Evolutionary conservation across 2,113 vertebrate genomes (phyloP).

Genomic region (Oreochromis niloticus): DNA sequence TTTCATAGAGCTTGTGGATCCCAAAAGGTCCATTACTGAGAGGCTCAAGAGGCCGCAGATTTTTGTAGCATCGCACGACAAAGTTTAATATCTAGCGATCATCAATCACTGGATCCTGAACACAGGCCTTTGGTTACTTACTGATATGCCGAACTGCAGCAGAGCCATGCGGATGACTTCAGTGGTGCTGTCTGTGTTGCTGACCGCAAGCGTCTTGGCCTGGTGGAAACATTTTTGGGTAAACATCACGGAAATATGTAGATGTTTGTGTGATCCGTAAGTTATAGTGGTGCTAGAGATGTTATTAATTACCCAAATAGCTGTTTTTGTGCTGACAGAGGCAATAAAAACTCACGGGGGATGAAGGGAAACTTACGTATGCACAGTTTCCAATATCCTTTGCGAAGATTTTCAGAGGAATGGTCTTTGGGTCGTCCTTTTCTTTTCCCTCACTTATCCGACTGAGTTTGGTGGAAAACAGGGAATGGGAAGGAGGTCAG

Average conservation of each 20-base stretch:
- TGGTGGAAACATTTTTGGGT: conserved; percentile 37
- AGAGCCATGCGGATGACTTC: conserved; percentile 87
- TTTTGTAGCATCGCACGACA: not conserved
- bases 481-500: not conserved
- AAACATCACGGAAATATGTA: not conserved
- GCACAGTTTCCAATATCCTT: conserved; percentile 88
- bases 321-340: not conserved
- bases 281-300: not conserved
- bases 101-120: not conserved
- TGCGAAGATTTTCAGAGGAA: conserved; percentile 90
- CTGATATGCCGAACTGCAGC: conserved; percentile 85
- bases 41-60: not conserved
- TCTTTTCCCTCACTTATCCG: conserved; percentile 88
- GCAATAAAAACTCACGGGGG: not conserved
- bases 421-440: conserved; percentile 86
- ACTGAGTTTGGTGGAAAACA: conserved; percentile 63
- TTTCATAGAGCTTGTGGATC: not conserved
- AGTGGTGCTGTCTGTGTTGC: conserved; percentile 81
- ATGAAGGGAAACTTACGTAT: conserved; percentile 78
- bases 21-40: not conserved
- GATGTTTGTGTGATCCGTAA: not conserved
- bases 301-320: not conserved
- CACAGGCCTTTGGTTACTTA: conserved; percentile 62
- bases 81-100: not conserved
- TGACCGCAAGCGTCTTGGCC: conserved; percentile 88